phyloP scores from a whole-genome alignment of 2,888 invertebrate species.

The Lampropteryx suffumata region DNA sequence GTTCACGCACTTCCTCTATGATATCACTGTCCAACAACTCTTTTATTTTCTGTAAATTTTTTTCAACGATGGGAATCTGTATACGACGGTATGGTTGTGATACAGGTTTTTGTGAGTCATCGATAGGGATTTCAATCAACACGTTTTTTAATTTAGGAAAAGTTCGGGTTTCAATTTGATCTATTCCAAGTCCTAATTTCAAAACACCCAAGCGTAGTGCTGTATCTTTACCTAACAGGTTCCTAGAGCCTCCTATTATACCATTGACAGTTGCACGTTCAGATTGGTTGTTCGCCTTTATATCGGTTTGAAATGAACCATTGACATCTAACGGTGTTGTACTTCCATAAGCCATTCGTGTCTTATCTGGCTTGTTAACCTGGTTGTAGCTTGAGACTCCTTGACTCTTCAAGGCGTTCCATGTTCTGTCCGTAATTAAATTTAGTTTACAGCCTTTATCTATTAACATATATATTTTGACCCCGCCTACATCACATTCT shows the following conservation, averaged over 20 bases:
- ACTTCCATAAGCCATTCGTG: too few relatives aligned
- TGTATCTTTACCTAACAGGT: conserved; percentile 26
- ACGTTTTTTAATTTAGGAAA: too few relatives aligned
- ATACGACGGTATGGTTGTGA: conserved; percentile 25
- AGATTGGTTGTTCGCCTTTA: too few relatives aligned
- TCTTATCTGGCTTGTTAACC: too few relatives aligned
- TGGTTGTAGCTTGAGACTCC: too few relatives aligned
- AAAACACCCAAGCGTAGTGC: conserved; percentile 26
- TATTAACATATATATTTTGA: conserved; percentile 26
- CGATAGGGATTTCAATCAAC: conserved; percentile 19
- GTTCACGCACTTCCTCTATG: too few relatives aligned
- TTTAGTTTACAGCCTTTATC: conserved; percentile 36
- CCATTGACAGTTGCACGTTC: conserved; percentile 27
- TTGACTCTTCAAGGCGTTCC: conserved; percentile 25
- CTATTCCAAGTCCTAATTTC: conserved; percentile 14
- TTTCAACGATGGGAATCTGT: conserved; percentile 21
- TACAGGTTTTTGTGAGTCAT: conserved; percentile 18
- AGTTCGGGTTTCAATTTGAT: neutral
- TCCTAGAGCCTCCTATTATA: conserved; percentile 22
- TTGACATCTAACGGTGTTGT: too few relatives aligned
- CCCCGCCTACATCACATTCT: conserved; percentile 31
- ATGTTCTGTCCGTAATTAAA: conserved; percentile 32
- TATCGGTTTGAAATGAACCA: too few relatives aligned
- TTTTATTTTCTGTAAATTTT: conserved; percentile 30
- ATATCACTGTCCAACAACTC: too few relatives aligned